Conservation (phyloP, 2,797 vertebrate genomes). For the Myoxocephalus aenaeus region DNA sequence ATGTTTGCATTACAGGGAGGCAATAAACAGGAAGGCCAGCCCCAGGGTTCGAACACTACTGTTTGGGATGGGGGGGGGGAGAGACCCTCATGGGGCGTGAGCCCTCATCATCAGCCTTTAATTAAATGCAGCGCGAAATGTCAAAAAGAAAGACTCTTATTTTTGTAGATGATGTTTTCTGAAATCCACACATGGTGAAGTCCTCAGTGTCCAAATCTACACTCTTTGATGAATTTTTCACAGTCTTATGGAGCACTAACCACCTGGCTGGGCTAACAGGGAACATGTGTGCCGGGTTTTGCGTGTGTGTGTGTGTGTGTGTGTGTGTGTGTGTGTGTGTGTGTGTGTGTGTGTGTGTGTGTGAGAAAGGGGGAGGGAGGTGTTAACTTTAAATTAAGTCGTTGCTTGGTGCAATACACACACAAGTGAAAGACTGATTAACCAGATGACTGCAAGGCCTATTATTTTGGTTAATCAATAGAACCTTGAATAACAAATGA, state of each 20-base stretch:
- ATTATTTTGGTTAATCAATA: constrained; percentile 82
- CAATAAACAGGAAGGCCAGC: constrained; percentile 80
- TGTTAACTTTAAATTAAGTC: constrained; percentile 67
- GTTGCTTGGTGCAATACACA: constrained; percentile 63
- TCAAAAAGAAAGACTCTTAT: constrained; percentile 44
- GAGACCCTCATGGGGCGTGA: constrained; percentile 46
- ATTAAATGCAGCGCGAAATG: constrained; percentile 65
- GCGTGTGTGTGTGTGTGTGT: not conserved
- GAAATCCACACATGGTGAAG: constrained; percentile 41
- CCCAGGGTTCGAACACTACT: constrained; percentile 73
- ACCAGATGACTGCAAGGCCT: constrained; percentile 74
- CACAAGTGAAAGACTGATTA: constrained; percentile 71
- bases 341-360: constrained; percentile 12
- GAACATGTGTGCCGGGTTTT: constrained; percentile 24
- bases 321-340: constrained; percentile 25
- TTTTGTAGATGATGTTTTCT: constrained; percentile 49
- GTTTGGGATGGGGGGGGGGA: constrained; percentile 28
- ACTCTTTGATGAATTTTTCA: constrained; percentile 79
- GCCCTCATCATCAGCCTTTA: constrained; percentile 66
- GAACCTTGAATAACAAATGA: constrained; percentile 79
- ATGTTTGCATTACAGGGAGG: constrained; percentile 83
- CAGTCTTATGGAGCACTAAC: constrained; percentile 57
- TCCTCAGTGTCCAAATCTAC: constrained; percentile 64
- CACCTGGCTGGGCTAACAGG: constrained; percentile 71
- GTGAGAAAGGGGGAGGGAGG: not conserved